Percentiles rank a stretch among this genome's conserved stretches.
Evolutionary conservation across 2,797 vertebrate species (phyloP).

Genomic region (Harpagifer antarcticus): DNA sequence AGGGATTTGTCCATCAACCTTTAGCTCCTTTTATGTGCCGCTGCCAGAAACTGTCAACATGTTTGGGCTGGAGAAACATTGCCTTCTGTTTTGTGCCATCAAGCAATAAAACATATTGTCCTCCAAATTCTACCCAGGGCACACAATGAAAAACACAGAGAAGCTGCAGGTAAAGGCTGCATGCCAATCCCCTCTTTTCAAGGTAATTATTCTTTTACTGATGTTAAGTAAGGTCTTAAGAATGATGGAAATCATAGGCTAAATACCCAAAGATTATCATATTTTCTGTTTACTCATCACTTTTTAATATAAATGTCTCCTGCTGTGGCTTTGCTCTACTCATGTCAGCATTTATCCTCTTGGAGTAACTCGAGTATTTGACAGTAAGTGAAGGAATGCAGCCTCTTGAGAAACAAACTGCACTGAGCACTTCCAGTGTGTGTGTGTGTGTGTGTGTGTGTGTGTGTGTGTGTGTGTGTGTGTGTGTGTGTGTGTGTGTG

Average conservation of each 20-base stretch:
- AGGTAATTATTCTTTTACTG: neutral
- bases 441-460: neutral
- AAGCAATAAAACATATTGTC: conserved; percentile 50
- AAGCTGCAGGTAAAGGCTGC: conserved; percentile 7
- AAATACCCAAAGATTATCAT: neutral
- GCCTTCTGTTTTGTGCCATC: conserved; percentile 33
- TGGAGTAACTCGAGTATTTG: conserved; percentile 43
- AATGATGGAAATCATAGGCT: neutral
- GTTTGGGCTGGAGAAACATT: conserved; percentile 29
- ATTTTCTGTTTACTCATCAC: conserved; percentile 40
- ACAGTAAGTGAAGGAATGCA: conserved; percentile 62
- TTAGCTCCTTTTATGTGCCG: conserved; percentile 14
- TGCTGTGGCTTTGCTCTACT: conserved; percentile 27
- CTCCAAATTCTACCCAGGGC: conserved; percentile 28
- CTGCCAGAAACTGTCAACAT: conserved; percentile 47
- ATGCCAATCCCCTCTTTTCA: neutral
- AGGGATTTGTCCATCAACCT: neutral
- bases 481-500: conserved; percentile 13
- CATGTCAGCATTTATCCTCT: conserved; percentile 27
- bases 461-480: conserved; percentile 15
- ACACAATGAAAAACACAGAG: conserved; percentile 42
- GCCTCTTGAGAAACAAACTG: conserved; percentile 39
- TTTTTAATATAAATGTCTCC: conserved; percentile 4
- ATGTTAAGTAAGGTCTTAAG: neutral
- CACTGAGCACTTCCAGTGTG: conserved; percentile 34